phyloP scores from a whole-genome alignment of 1,140 invertebrate genomes.

The Bombus consobrinus region DNA sequence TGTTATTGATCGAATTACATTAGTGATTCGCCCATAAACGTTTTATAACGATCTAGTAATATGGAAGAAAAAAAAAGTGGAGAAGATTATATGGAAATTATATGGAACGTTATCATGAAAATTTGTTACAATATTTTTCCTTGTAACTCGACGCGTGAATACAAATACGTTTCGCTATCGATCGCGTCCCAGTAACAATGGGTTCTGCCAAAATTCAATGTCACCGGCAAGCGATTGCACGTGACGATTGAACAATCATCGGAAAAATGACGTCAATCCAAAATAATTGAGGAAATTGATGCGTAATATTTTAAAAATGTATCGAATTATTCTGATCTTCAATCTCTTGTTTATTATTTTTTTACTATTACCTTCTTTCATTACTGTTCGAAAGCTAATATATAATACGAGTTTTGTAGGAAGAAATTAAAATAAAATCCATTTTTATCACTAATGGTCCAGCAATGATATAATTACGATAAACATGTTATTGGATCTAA shows the following conservation, averaged over 20 bases:
- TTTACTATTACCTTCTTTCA: background rate
- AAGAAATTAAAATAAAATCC: background rate
- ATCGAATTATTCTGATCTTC: background rate
- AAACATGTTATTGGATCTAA: background rate
- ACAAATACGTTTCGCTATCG: background rate
- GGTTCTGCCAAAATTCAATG: conserved; percentile 70
- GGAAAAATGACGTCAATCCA: background rate
- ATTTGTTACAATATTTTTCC: background rate
- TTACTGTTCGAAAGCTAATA: background rate
- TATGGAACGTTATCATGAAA: too few relatives aligned
- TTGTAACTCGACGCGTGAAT: background rate
- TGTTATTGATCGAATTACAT: background rate
- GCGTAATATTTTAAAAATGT: too few relatives aligned
- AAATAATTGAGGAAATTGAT: background rate
- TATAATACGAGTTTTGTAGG: background rate
- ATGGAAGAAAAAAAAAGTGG: background rate
- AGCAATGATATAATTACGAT: too few relatives aligned
- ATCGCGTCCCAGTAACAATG: background rate
- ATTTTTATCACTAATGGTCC: background rate
- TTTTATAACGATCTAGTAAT: background rate
- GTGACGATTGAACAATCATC: conserved; percentile 1
- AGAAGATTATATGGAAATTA: background rate
- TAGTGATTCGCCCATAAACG: background rate
- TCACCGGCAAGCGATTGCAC: conserved; percentile 66
- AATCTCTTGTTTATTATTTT: background rate